Conservation (phyloP, 2,113 vertebrate species). For the Vidua macroura region DNA sequence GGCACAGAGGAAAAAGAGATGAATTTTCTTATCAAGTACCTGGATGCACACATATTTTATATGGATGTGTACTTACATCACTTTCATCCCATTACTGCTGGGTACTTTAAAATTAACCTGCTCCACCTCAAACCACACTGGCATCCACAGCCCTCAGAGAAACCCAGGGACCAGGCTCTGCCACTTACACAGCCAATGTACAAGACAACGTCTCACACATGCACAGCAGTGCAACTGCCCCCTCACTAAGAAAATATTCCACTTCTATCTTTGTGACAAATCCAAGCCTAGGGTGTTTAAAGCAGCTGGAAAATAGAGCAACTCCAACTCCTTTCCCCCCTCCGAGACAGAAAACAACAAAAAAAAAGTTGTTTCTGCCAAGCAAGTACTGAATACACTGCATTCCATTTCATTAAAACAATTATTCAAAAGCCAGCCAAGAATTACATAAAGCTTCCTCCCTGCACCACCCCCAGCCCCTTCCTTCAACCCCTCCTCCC, state of each 20-base stretch:
- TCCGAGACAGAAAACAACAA: background rate
- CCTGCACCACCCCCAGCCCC: constrained; percentile 56
- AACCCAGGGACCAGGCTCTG: background rate
- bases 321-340: background rate
- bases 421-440: constrained; percentile 78
- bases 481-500: constrained; percentile 19
- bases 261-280: background rate
- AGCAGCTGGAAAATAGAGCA: constrained; percentile 1
- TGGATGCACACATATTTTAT: background rate
- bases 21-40: background rate
- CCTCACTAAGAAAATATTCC: background rate
- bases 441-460: constrained; percentile 81
- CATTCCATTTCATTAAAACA: constrained; percentile 85
- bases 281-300: background rate
- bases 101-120: background rate
- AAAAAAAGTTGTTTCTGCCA: constrained; percentile 67
- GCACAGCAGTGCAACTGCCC: background rate
- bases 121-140: background rate
- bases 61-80: background rate
- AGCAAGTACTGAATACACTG: constrained; percentile 67
- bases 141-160: background rate
- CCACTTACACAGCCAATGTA: background rate
- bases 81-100: background rate
- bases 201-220: background rate
- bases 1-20: background rate